phyloP scores from a whole-genome alignment of 2,888 invertebrate species.

The Myopa tessellatipennis region DNA sequence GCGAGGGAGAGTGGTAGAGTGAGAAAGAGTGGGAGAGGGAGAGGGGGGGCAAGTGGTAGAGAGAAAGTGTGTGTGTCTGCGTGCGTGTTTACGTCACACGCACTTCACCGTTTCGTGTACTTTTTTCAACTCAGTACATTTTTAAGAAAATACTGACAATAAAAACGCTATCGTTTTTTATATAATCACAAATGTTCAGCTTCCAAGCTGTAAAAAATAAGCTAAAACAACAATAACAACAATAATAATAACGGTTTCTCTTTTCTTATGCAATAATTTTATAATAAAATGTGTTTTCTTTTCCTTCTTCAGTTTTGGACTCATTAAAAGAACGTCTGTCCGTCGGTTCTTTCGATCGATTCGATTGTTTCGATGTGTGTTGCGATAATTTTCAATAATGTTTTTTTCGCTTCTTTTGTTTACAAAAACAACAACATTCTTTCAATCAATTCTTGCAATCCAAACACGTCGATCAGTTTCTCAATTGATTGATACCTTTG shows the following conservation, averaged over 20 bases:
- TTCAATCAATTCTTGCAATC: constrained; percentile 14
- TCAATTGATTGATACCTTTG: constrained; percentile 63
- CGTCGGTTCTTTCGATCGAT: not conserved
- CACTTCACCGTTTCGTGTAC: not conserved
- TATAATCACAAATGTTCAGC: not conserved
- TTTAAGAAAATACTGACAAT: not conserved
- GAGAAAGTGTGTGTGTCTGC: too few relatives aligned
- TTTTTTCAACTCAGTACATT: not conserved
- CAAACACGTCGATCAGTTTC: constrained; percentile 35
- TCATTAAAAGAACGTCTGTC: constrained; percentile 17
- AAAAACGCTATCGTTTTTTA: not conserved
- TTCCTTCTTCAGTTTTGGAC: not conserved
- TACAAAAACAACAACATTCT: constrained; percentile 16
- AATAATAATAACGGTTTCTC: not conserved
- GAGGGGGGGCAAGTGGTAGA: too few relatives aligned
- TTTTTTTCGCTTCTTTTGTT: not conserved
- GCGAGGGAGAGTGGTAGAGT: too few relatives aligned
- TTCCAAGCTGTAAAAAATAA: not conserved
- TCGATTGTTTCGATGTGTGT: not conserved
- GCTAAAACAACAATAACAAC: not conserved
- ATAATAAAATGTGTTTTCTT: not conserved
- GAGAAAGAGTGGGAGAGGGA: too few relatives aligned
- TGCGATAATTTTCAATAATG: not conserved
- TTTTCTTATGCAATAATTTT: constrained; percentile 25
- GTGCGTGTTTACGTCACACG: constrained; percentile 26